Percentiles rank a stretch among this genome's conserved stretches.
phyloP scores from a whole-genome alignment of 2,797 vertebrate species.

The Poecilia wingei region DNA sequence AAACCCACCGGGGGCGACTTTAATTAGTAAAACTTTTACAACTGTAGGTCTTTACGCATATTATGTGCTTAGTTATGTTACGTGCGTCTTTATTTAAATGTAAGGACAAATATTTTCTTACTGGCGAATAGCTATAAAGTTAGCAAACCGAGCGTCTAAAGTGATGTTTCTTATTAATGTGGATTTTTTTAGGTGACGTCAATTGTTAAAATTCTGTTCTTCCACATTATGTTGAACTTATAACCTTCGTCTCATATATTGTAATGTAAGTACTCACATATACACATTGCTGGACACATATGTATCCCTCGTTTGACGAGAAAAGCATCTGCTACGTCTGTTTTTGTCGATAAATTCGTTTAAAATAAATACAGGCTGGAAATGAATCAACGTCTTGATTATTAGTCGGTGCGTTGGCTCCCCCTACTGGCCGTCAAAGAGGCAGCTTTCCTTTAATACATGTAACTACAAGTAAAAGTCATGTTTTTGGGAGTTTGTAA shows the following conservation, averaged over 20 bases:
- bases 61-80: neutral
- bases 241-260: neutral
- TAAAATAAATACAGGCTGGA: neutral
- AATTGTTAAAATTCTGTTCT: neutral
- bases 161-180: neutral
- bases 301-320: neutral
- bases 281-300: neutral
- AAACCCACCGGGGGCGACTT: constrained; percentile 41
- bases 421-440: neutral
- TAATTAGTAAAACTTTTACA: constrained; percentile 48
- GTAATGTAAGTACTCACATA: neutral
- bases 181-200: neutral
- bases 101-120: neutral
- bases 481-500: neutral
- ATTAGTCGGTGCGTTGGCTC: neutral
- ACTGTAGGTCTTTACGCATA: neutral
- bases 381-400: neutral
- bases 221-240: neutral
- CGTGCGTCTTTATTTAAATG: neutral
- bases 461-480: neutral
- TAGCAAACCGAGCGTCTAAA: neutral
- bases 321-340: neutral
- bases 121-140: neutral
- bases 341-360: neutral
- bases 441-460: neutral